Evolutionary conservation across 1,140 invertebrate species (phyloP).

Genomic region (Batillaria attramentaria): DNA sequence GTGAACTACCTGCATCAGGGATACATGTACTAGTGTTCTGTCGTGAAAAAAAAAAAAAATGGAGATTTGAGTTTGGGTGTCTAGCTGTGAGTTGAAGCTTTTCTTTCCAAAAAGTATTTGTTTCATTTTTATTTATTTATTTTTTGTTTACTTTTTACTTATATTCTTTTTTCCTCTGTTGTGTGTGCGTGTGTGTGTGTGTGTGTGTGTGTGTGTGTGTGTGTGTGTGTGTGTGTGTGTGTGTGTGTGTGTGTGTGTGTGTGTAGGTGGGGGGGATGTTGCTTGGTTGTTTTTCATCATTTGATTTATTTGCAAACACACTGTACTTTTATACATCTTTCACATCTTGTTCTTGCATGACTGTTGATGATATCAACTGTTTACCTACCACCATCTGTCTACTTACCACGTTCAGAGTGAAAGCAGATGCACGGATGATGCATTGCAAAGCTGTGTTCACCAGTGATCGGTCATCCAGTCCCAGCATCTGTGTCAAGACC

Average conservation of each 20-base stretch:
- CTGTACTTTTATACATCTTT: too few relatives aligned
- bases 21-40: too few relatives aligned
- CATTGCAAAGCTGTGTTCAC: slow-evolving; percentile 74
- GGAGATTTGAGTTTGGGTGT: background rate
- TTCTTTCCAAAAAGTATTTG: background rate
- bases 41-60: too few relatives aligned
- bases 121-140: too few relatives aligned
- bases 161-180: too few relatives aligned
- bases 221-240: background rate
- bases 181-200: background rate
- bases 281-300: too few relatives aligned
- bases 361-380: too few relatives aligned
- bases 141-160: too few relatives aligned
- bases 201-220: slow-evolving; percentile 20
- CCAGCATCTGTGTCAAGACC: slow-evolving; percentile 74
- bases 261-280: background rate
- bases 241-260: background rate
- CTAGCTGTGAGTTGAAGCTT: background rate
- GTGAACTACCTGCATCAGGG: too few relatives aligned
- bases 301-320: too few relatives aligned
- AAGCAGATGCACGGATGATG: slow-evolving; percentile 76
- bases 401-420: slow-evolving; percentile 75
- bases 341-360: too few relatives aligned
- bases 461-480: slow-evolving; percentile 72
- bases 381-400: too few relatives aligned